A percentile compares a stretch with the other conserved stretches of the same genome.
These are phyloP conservation scores for Apodemus agrarius DNA, from an alignment of 2,797 vertebrate genomes.

Conservation along the genomic window DNA sequence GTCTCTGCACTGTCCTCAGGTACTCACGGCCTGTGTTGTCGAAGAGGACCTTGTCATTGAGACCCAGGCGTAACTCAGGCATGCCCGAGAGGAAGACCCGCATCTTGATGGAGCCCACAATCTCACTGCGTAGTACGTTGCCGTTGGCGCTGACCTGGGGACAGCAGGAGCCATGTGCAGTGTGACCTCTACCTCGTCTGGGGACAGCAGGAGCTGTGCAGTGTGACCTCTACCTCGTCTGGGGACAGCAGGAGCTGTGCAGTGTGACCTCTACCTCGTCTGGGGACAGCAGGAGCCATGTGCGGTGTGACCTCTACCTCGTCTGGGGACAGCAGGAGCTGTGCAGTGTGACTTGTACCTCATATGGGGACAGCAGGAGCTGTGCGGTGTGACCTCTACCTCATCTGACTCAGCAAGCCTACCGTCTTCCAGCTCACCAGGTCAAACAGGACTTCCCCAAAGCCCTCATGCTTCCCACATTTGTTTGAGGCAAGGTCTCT, in stretches of 20 bases:
- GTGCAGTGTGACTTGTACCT: no score
- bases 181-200: no score
- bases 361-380: no score
- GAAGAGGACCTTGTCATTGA: slow-evolving; percentile 99
- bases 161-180: fast-evolving
- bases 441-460: neutral
- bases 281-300: slow-evolving; percentile 31
- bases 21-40: slow-evolving; percentile 99
- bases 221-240: no score
- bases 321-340: no score
- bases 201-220: no score
- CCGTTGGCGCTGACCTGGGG: slow-evolving; percentile 97
- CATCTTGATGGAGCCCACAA: slow-evolving; percentile 99
- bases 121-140: slow-evolving; percentile 97
- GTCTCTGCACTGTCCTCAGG: neutral
- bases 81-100: slow-evolving; percentile 98
- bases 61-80: slow-evolving; percentile 96
- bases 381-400: no score
- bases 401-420: no score
- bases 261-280: slow-evolving; percentile 75
- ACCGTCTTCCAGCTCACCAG: neutral
- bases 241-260: no score
- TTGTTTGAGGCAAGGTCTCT: neutral
- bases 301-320: neutral
- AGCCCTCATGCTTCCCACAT: no score